Conservation (phyloP, 2,888 invertebrate genomes). For the Hybos culiciformis region DNA sequence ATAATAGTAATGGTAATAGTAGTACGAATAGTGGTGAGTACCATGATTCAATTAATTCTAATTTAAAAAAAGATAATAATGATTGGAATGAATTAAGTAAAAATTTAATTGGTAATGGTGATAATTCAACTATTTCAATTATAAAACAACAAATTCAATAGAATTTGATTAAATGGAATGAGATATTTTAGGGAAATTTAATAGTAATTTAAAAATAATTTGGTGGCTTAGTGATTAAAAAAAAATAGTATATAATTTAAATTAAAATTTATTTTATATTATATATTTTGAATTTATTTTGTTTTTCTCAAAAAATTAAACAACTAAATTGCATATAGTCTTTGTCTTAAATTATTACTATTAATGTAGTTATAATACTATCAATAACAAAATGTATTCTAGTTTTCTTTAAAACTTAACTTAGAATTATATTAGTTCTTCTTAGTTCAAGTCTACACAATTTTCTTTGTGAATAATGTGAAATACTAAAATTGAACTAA, state of each 20-base stretch:
- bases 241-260: slow-evolving; percentile 4
- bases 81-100: slow-evolving; percentile 1
- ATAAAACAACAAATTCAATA: slow-evolving; percentile 27
- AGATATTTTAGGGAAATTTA: slow-evolving; percentile 35
- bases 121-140: slow-evolving; percentile 1
- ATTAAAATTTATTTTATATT: slow-evolving; percentile 8
- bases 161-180: slow-evolving; percentile 34
- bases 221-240: no score
- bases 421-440: no score
- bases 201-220: slow-evolving; percentile 1
- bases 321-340: not conserved
- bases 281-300: not conserved
- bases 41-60: not conserved
- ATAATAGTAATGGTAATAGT: slow-evolving; percentile 12
- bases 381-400: not conserved
- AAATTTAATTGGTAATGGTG: not conserved
- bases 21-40: slow-evolving; percentile 15
- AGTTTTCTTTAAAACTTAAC: not conserved
- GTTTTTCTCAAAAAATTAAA: not conserved
- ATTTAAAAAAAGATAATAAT: not conserved
- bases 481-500: no score
- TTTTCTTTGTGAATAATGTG: no score
- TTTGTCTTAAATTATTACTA: not conserved
- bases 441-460: no score
- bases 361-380: not conserved